Percentiles rank a stretch among this genome's conserved stretches.
Evolutionary conservation across 2,113 vertebrate species (phyloP).

Genomic region (Chitala chitala): DNA sequence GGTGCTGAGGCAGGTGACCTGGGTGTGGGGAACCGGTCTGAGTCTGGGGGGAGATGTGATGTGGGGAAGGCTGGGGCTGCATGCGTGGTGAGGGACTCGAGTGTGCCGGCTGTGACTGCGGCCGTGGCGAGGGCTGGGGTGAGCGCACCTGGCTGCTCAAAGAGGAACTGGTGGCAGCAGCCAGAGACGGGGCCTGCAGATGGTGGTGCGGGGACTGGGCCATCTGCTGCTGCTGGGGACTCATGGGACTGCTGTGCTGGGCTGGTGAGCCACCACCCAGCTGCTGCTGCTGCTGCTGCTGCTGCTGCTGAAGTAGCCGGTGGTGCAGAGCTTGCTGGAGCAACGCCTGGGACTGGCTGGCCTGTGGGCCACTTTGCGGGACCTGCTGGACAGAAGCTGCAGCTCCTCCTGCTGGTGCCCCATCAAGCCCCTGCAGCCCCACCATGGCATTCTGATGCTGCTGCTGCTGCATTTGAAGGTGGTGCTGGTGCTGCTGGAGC

Average conservation of each 20-base stretch:
- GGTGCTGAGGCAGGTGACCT: conserved; percentile 67
- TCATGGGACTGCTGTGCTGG: conserved; percentile 88
- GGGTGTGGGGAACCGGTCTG: conserved; percentile 93
- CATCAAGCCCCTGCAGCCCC: conserved; percentile 49
- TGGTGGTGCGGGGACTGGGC: conserved; percentile 77
- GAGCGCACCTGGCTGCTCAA: conserved; percentile 93
- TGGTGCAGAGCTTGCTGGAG: conserved; percentile 84
- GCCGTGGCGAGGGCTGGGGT: conserved; percentile 90
- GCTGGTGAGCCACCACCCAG: conserved; percentile 69
- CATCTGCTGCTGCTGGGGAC: conserved; percentile 72
- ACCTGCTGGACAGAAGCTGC: conserved; percentile 82
- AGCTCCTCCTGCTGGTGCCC: conserved; percentile 50
- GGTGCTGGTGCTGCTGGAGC: conserved; percentile 53
- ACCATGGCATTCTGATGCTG: conserved; percentile 46
- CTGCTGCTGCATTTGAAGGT: conserved; percentile 39
- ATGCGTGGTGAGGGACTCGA: conserved; percentile 94
- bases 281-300: conserved; percentile 50
- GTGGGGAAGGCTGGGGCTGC: conserved; percentile 92
- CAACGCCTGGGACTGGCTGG: conserved; percentile 52
- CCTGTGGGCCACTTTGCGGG: conserved; percentile 46
- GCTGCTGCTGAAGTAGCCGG: conserved; percentile 65
- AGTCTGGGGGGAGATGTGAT: conserved; percentile 92
- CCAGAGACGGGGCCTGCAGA: conserved; percentile 76
- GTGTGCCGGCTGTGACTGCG: conserved; percentile 89
- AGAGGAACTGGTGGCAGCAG: conserved; percentile 59